A percentile compares a stretch with the other conserved stretches of the same genome.
Evolutionary conservation across 2,888 invertebrate species (phyloP).

Genomic region (Deroplatys truncata): DNA sequence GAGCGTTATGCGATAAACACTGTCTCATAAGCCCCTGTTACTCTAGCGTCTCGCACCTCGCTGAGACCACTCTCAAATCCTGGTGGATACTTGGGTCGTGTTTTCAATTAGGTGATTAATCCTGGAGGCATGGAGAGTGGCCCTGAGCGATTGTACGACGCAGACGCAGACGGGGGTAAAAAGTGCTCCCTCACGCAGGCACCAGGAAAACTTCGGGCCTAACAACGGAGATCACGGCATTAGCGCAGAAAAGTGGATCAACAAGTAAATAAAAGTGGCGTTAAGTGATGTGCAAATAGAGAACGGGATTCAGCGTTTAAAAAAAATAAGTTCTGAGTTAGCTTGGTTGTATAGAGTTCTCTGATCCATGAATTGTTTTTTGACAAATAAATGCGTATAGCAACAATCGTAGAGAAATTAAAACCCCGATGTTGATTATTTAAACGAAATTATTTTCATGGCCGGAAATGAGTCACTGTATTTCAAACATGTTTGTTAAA

Average conservation of each 20-base stretch:
- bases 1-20: no score
- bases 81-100: slow-evolving; percentile 10
- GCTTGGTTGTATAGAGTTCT: no score
- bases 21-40: not conserved
- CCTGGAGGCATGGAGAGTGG: not conserved
- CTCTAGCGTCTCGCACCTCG: not conserved
- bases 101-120: slow-evolving; percentile 16
- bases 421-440: no score
- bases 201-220: not conserved
- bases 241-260: not conserved
- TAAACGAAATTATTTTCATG: no score
- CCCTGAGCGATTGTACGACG: not conserved
- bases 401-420: no score
- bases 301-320: not conserved
- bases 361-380: no score
- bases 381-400: no score
- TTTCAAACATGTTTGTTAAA: no score
- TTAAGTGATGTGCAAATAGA: not conserved
- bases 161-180: not conserved
- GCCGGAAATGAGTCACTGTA: no score
- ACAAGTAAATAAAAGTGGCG: not conserved
- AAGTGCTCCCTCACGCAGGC: not conserved
- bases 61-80: not conserved
- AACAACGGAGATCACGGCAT: not conserved
- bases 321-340: no score